Base-by-base conservation (phyloP, 2,113 vertebrate genomes). In the Loxodonta africana region DNA sequence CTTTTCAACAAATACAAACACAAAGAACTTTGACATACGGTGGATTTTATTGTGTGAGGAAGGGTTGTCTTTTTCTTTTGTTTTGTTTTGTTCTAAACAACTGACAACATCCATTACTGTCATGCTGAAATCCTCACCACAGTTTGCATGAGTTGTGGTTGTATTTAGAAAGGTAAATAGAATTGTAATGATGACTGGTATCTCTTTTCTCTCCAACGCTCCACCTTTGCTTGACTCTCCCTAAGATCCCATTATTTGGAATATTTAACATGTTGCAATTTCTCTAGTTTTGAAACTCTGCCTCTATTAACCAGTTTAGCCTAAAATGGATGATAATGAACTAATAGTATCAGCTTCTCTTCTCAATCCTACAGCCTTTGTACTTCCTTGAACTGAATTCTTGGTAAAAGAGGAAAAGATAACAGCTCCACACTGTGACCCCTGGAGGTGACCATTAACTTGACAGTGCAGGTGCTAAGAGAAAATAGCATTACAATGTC, bases 251-350 rank as follows among this genome's bases (percentile, higher is more conserved):
- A 83, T 90, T 93, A 85, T 97, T 95, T 90, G 78, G 96, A 96
- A 97, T 98, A 98, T 97, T 98, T 97, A 96, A 98, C 97, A 98
- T 92, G 97, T 97, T 94, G 93, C 2, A 96, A 97, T 97, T 95
- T 97, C 97, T 98, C 98, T 96, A 96, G 96, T 97, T 98, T 96
- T 97, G 91, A 97, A 83, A 60, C 44, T 76, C 91, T 95, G 97
- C 86, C 95, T 97, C 98, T 97, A 98, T 98, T 98, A 98, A 98
- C 95, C 88, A 98, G 90, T 37, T 96, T 97, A 98, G 98, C 95
- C 97, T 98, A 98, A 98, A 98, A 98, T 96, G 98, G 98, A 98
- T 98, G 98, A 98, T 98, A 98, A 98, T 98, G 98, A 99, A 98
- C 98, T 98, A 98, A 98, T 97, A 97, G 97, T 98, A 98, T 98